Base-by-base conservation (phyloP, 1,140 invertebrate species). In the Melitaea cinxia region DNA sequence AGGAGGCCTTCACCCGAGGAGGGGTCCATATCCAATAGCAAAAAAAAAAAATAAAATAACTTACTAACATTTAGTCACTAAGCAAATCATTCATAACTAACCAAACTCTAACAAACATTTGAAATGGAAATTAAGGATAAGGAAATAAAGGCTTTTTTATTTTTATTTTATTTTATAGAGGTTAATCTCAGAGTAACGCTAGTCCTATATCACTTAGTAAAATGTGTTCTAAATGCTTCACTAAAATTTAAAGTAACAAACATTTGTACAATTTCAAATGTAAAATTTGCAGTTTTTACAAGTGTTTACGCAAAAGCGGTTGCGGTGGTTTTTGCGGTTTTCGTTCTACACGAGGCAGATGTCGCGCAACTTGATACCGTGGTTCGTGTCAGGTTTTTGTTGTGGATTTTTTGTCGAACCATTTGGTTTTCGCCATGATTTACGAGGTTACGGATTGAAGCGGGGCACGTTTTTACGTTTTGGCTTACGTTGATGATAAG, bases 381-480 rank as follows among this genome's bases (percentile, higher is more conserved):
- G 80, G 80, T 74, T 69, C 82, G 70, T 72, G 80, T 70, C 37
- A 70, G 45, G 47, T 75, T 73, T 77, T 84, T 84, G 74, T 74
- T 28, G 19, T 39, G 35, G 30, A n/a, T n/a, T 70, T 68, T 77
- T 77, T 70, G 61, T 70, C 17, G 6, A 19, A 68, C 63, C 71
- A 73, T 75, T 70, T 72, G 76, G 72, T 77, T 78, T 75, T 75
- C 62, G 62, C 62, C 33, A 77, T 83, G 79, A 83, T 83, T 80
- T 77, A 82, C 75, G 71, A 23, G 66, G n/a, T 12, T 19, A 23
- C 19, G 19, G 42, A 47, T 47, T 47, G 42, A 23, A 17, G 19
- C 17, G 21, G 42, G 42, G 19, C 2, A 47, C 9, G 12, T 23
- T 47, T 47, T 47, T 47, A 47, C n/a, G 12, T n/a, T n/a, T 23